Evolutionary conservation across 2,888 invertebrate genomes (phyloP).

Genomic region (Aromia moschata): DNA sequence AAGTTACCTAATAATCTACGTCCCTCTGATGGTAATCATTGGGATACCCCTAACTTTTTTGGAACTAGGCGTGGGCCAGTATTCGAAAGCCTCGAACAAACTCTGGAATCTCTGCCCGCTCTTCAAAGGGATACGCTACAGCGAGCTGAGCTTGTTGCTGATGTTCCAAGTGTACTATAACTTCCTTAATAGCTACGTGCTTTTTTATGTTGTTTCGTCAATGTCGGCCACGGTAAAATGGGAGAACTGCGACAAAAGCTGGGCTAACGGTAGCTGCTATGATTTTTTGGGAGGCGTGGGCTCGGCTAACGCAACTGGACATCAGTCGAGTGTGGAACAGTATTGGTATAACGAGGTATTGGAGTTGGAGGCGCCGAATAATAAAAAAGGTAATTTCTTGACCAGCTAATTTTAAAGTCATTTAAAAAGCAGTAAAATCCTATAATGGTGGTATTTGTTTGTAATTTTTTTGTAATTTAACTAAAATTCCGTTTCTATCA

Average conservation of each 20-base stretch:
- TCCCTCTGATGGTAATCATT: conserved; percentile 24
- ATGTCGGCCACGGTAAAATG: conserved; percentile 23
- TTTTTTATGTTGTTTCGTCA: conserved; percentile 27
- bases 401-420: too few relatives aligned
- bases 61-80: conserved; percentile 32
- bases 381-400: conserved; percentile 25
- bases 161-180: conserved; percentile 33
- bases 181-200: conserved; percentile 27
- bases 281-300: neutral
- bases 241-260: conserved; percentile 2
- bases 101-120: conserved; percentile 33
- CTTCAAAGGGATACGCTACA: conserved; percentile 25
- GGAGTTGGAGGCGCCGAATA: neutral
- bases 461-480: too few relatives aligned
- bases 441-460: too few relatives aligned
- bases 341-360: conserved; percentile 31
- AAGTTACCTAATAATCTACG: conserved; percentile 17
- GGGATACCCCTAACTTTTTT: conserved; percentile 32
- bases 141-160: conserved; percentile 18
- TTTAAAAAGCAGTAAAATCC: too few relatives aligned
- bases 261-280: conserved; percentile 9
- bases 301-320: neutral
- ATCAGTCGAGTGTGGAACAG: conserved; percentile 22
- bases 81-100: conserved; percentile 26
- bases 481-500: too few relatives aligned